A percentile compares a stretch with the other conserved stretches of the same genome.
Evolutionary conservation across 2,113 vertebrate genomes (phyloP).

Genomic region (Hippopotamus amphibius): DNA sequence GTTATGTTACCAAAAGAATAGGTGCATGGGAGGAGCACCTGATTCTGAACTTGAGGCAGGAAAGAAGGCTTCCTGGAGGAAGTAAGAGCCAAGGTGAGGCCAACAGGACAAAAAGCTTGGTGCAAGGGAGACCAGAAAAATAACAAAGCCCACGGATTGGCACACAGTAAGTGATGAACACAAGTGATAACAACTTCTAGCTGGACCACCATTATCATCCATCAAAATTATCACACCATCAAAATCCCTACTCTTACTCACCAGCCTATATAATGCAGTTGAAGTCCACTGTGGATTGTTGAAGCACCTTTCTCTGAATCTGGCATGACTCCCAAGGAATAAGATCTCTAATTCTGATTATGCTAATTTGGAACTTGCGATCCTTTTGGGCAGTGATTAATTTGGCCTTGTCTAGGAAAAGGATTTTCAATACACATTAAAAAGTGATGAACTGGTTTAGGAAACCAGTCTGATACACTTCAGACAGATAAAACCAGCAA

Average conservation of each 20-base stretch:
- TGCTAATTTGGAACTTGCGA: not conserved
- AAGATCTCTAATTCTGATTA: not conserved
- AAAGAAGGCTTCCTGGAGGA: not conserved
- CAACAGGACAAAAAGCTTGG: not conserved
- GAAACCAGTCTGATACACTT: not conserved
- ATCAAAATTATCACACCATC: too few relatives aligned
- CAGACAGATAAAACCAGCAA: not conserved
- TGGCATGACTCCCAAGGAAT: not conserved
- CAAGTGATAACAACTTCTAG: not conserved
- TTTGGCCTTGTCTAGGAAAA: not conserved
- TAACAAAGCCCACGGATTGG: not conserved
- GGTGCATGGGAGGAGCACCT: not conserved
- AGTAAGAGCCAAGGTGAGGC: not conserved
- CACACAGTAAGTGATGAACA: not conserved
- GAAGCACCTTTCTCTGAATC: not conserved
- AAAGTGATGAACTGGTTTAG: not conserved
- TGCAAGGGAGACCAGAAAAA: not conserved
- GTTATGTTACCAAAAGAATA: not conserved
- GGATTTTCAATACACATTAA: not conserved
- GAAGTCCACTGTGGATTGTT: not conserved
- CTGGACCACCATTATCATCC: not conserved
- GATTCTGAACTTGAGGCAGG: not conserved
- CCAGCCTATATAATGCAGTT: rapidly evolving
- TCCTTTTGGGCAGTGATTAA: not conserved
- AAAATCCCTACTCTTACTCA: not conserved